A percentile compares a stretch with the other conserved stretches of the same genome.
These are phyloP conservation scores for Griposia aprilina DNA, from an alignment of 2,888 invertebrate species.

Conservation along the genomic window DNA sequence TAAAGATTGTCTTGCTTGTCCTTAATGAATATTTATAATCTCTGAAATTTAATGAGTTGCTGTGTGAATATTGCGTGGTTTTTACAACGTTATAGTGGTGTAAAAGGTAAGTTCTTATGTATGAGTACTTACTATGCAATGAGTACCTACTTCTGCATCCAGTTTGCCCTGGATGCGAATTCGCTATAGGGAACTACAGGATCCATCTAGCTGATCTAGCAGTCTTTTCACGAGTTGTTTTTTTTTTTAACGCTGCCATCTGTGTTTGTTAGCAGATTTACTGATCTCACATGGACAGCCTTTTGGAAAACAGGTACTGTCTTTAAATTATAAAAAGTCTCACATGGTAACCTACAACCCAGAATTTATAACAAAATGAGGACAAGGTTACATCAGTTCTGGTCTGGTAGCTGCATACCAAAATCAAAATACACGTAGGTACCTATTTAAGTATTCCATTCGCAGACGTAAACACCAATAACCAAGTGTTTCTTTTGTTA, in stretches of 20 bases:
- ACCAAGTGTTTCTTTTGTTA: conserved; percentile 9
- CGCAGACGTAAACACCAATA: conserved; percentile 1
- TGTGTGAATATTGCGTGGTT: neutral
- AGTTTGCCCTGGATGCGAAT: neutral
- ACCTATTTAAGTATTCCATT: conserved; percentile 13
- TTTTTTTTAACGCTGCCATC: neutral
- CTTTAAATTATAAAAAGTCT: neutral
- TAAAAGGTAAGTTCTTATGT: neutral
- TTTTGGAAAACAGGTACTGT: neutral
- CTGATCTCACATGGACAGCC: neutral
- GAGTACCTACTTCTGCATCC: no score
- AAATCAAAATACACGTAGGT: conserved; percentile 13
- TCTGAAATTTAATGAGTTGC: conserved; percentile 8
- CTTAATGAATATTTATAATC: neutral
- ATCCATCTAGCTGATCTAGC: neutral
- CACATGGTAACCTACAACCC: neutral
- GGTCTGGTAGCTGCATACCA: conserved; percentile 8
- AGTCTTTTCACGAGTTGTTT: neutral
- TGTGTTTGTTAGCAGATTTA: neutral
- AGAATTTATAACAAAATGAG: neutral
- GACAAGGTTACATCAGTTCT: conserved; percentile 25
- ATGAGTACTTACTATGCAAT: neutral
- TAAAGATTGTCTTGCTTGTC: neutral
- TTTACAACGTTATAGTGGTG: neutral
- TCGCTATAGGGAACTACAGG: neutral